These are phyloP conservation scores for Siphlonurus alternatus DNA, from an alignment of 2,888 invertebrate species.

Conservation along the genomic window DNA sequence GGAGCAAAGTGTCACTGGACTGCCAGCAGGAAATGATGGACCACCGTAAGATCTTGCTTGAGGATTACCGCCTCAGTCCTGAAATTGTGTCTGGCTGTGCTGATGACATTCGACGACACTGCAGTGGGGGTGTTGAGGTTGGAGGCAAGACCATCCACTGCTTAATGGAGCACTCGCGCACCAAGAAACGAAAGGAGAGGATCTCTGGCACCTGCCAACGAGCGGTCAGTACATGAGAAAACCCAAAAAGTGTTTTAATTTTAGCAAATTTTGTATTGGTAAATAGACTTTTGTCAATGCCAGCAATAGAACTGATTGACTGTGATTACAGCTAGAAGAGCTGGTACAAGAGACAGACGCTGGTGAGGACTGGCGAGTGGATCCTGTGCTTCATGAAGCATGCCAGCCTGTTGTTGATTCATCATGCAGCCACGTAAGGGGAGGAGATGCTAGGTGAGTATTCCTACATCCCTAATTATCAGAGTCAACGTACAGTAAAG, in stretches of 20 bases:
- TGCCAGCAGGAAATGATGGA: constrained; percentile 82
- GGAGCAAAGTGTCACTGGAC: constrained; percentile 47
- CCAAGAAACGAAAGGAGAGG: constrained; percentile 39
- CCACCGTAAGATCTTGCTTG: constrained; percentile 79
- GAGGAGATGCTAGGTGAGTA: constrained; percentile 23
- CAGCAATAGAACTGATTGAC: too few species aligned
- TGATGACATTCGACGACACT: constrained; percentile 61
- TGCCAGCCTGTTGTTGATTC: constrained; percentile 72
- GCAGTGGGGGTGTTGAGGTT: constrained; percentile 47
- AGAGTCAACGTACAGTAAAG: too few species aligned
- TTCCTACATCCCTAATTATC: not conserved
- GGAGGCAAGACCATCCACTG: constrained; percentile 91
- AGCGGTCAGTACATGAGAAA: constrained; percentile 34
- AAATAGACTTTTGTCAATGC: too few species aligned
- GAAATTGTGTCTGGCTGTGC: constrained; percentile 80
- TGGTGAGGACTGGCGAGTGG: constrained; percentile 92
- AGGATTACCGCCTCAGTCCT: constrained; percentile 84
- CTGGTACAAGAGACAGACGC: constrained; percentile 76
- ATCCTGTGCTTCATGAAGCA: constrained; percentile 71
- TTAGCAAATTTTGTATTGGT: too few species aligned
- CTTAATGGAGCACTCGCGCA: constrained; percentile 73
- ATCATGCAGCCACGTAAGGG: constrained; percentile 45
- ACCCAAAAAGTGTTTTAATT: not conserved
- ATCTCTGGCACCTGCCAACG: constrained; percentile 54
- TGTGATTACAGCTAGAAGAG: constrained; percentile 46